Base-by-base conservation (phyloP, 2,113 vertebrate species). In the Gadus chalcogrammus region DNA sequence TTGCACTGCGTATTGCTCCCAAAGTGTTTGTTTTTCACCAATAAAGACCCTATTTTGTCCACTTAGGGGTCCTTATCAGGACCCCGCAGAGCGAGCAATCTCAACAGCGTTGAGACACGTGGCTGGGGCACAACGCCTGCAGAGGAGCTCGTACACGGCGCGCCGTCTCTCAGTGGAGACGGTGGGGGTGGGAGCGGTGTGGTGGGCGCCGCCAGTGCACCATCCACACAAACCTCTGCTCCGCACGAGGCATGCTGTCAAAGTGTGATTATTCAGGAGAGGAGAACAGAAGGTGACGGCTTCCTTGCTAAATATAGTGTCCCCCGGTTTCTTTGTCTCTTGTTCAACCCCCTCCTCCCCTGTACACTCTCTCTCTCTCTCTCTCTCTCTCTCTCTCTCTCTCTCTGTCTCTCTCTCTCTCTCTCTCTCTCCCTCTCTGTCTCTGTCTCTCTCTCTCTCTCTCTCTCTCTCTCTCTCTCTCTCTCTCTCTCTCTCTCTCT, bases 281-380 rank as follows among this genome's bases (percentile, higher is more conserved):
- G 81, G 74, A 72, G 87, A 90, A 91, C 87, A 85, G 86, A 87
- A 91, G 89, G 89, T 76, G 91, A 91, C 91, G 91, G 89, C 86
- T 85, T 75, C 71, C 15, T 71, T 67, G 87, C 91, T 92, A 91
- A 90, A 92, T 93, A 89, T 93, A 93, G 91, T 89, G 82, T 85
- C 79, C 85, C 85, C 70, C 81, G 85, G 78, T 89, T 84, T 86
- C 71, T 76, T 71, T 87, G 77, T 85, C 69, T 81, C 77, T 80
- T 77, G 64, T 74, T 70, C 79, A 70, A 79, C 72, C 65, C 73
- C 71, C 79, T 73, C 79, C 72, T 89, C 67, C 20, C 77, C 75
- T 27, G 77, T 75, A 67, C 74, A 63, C 55, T 65, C n/a, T 60
- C 69, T 82, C 79, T 75, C 67, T 68, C 79, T 84, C 81, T 86